A percentile compares a stretch with the other conserved stretches of the same genome.
Conservation (phyloP, 2,888 invertebrate genomes). For the Drosophila kanekoi region DNA sequence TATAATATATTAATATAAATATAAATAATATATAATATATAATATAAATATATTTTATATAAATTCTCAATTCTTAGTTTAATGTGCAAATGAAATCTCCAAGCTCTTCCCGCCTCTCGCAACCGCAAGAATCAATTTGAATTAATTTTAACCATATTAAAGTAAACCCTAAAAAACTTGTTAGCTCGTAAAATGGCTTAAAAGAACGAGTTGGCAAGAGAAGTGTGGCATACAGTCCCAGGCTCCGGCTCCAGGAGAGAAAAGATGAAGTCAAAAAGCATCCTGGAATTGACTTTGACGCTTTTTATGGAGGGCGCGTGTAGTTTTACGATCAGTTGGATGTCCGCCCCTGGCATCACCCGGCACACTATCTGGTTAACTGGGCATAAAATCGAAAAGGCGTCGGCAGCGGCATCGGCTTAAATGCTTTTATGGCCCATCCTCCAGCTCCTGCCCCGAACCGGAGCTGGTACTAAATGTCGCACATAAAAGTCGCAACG, state of each 20-base stretch:
- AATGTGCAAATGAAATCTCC: too few species aligned
- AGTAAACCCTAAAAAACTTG: slow-evolving; percentile 17
- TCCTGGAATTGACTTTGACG: slow-evolving; percentile 68
- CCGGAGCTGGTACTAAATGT: slow-evolving; percentile 58
- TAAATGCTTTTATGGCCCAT: slow-evolving; percentile 66
- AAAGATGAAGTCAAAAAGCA: slow-evolving; percentile 27
- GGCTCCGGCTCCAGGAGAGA: neutral
- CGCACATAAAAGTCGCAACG: slow-evolving; percentile 68
- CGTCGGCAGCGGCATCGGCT: slow-evolving; percentile 61
- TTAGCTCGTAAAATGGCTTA: slow-evolving; percentile 62
- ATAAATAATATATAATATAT: neutral
- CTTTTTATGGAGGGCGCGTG: slow-evolving; percentile 70
- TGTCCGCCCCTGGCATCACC: slow-evolving; percentile 7
- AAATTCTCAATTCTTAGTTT: neutral
- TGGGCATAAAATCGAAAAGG: slow-evolving; percentile 75
- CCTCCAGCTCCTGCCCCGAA: neutral
- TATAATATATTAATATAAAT: too few species aligned
- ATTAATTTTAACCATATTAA: slow-evolving; percentile 66
- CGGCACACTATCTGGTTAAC: slow-evolving; percentile 66
- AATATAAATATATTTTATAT: neutral
- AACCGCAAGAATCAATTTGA: slow-evolving; percentile 59
- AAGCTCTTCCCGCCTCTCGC: neutral
- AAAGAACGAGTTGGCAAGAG: slow-evolving; percentile 21
- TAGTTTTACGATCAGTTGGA: slow-evolving; percentile 70
- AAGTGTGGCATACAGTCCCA: neutral